A percentile compares a stretch with the other conserved stretches of the same genome.
Conservation (phyloP, 2,888 invertebrate genomes). For the Drosophila algonquin region DNA sequence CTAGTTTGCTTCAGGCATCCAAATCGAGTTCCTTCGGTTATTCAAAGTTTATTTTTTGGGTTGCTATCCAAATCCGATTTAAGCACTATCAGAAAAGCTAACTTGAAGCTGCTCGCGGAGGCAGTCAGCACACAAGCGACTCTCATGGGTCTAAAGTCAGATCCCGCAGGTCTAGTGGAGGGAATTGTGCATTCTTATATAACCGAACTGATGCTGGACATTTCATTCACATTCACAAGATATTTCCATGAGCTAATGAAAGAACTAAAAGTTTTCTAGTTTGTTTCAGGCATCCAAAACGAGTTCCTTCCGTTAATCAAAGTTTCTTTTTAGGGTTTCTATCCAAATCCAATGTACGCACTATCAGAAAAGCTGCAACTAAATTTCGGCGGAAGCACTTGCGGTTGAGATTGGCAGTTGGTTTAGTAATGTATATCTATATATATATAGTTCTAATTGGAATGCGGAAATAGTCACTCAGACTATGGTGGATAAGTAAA, state of each 20-base stretch:
- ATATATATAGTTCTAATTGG: constrained; percentile 18
- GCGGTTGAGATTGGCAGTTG: constrained; percentile 27
- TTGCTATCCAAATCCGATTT: too few relatives aligned
- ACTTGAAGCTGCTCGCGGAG: constrained; percentile 91
- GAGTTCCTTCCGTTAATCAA: background rate
- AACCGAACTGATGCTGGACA: too few relatives aligned
- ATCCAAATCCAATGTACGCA: background rate
- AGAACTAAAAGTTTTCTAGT: too few relatives aligned
- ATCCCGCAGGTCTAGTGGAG: constrained; percentile 93
- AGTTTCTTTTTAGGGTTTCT: background rate
- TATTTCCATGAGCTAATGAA: too few relatives aligned
- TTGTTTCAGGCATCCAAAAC: too few relatives aligned
- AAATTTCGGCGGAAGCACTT: constrained; percentile 28
- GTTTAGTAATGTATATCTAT: constrained; percentile 4
- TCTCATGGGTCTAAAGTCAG: constrained; percentile 93
- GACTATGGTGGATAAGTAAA: constrained; percentile 5
- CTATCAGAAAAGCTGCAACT: constrained; percentile 8
- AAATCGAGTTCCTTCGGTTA: background rate
- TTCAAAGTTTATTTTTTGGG: background rate
- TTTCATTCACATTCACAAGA: too few relatives aligned
- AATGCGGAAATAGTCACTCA: constrained; percentile 44
- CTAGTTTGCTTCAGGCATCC: too few relatives aligned
- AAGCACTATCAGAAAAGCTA: too few relatives aligned
- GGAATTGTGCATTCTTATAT: too few relatives aligned
- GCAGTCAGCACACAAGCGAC: constrained; percentile 93